These are phyloP conservation scores for Cricetomys ansorgei DNA, from an alignment of 2,113 vertebrate genomes.

Conservation along the genomic window DNA sequence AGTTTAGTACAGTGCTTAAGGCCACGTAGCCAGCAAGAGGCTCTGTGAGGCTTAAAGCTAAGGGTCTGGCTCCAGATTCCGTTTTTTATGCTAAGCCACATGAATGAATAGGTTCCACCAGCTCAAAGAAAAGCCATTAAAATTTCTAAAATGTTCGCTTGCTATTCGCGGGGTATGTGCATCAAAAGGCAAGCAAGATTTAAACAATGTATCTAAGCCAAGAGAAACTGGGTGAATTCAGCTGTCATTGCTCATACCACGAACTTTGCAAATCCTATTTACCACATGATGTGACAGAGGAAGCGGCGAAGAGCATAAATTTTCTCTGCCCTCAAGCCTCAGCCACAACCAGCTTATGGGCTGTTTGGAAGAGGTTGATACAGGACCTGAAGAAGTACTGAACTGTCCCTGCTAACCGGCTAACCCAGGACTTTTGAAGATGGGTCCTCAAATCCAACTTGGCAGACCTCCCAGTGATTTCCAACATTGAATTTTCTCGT, in stretches of 20 bases:
- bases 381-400: constrained; percentile 13
- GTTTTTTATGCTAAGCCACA: not conserved
- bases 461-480: constrained; percentile 23
- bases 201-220: constrained; percentile 50
- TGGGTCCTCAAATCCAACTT: constrained; percentile 51
- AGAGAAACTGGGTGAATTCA: constrained; percentile 40
- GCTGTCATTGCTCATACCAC: constrained; percentile 33
- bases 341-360: constrained; percentile 38
- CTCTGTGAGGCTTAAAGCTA: constrained; percentile 2
- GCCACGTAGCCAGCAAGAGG: not conserved
- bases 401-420: constrained; percentile 1
- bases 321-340: constrained; percentile 34
- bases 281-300: not conserved
- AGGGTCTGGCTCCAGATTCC: not conserved
- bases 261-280: constrained; percentile 39
- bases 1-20: not conserved
- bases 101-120: not conserved
- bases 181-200: constrained; percentile 36
- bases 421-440: constrained; percentile 42
- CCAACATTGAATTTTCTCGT: constrained; percentile 46
- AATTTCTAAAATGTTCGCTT: constrained; percentile 44
- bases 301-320: not conserved
- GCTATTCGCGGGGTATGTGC: not conserved
- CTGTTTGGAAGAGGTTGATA: constrained; percentile 40
- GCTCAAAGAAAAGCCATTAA: not conserved